Evolutionary conservation across 2,888 invertebrate species (phyloP).

Genomic region (Agrotis ipsilon): DNA sequence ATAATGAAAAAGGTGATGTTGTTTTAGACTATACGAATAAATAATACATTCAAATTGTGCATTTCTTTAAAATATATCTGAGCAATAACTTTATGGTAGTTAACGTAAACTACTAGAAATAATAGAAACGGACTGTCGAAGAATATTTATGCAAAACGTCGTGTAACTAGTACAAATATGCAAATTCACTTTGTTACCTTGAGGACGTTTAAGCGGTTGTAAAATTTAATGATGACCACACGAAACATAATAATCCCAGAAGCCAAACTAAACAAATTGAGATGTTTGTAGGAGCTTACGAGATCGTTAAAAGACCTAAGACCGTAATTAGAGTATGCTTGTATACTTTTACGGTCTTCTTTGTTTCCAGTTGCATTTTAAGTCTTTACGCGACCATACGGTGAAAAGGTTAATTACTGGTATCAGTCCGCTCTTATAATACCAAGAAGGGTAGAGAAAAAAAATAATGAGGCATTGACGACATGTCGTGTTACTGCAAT

Average conservation of each 20-base stretch:
- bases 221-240: constrained; percentile 15
- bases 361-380: constrained; percentile 12
- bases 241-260: neutral
- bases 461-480: constrained; percentile 33
- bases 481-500: constrained; percentile 30
- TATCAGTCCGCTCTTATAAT: constrained; percentile 21
- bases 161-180: constrained; percentile 3
- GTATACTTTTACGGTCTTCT: neutral
- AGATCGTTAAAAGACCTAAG: constrained; percentile 1
- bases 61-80: constrained; percentile 1
- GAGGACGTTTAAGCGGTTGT: constrained; percentile 2
- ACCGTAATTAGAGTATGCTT: constrained; percentile 5
- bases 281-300: neutral
- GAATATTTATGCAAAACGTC: constrained; percentile 30
- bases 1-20: neutral
- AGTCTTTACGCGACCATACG: neutral
- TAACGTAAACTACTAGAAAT: constrained; percentile 19
- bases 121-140: constrained; percentile 21
- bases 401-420: constrained; percentile 32
- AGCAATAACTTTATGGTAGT: neutral
- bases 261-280: constrained; percentile 20
- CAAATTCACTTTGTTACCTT: constrained; percentile 20
- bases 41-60: neutral
- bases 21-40: neutral
- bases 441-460: constrained; percentile 28